Conservation (phyloP, 2,113 vertebrate species). For the Morone chrysops region DNA sequence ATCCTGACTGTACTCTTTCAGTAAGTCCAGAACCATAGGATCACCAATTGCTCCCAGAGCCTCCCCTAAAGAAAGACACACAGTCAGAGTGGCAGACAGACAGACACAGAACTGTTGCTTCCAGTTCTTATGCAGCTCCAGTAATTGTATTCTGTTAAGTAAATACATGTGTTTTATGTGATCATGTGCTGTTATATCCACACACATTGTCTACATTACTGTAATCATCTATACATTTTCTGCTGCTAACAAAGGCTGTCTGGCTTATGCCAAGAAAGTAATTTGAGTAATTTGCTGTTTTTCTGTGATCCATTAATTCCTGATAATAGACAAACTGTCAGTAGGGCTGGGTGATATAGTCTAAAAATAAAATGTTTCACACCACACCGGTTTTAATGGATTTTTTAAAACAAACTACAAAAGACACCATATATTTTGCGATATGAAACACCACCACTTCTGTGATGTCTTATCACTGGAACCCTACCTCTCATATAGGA, state of each 20-base stretch:
- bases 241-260: neutral
- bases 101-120: neutral
- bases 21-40: constrained; percentile 86
- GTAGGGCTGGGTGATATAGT: no score
- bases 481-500: no score
- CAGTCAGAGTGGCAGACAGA: neutral
- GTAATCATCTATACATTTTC: neutral
- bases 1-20: constrained; percentile 88
- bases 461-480: no score
- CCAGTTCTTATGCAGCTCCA: neutral
- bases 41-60: constrained; percentile 95
- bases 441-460: no score
- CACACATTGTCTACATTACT: no score
- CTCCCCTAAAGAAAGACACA: constrained; percentile 85
- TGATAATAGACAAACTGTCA: no score
- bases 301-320: neutral
- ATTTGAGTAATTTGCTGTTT: neutral
- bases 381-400: no score
- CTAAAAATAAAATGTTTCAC: no score
- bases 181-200: no score
- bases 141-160: neutral
- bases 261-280: neutral
- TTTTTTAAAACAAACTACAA: no score
- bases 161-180: no score
- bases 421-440: no score